phyloP scores from a whole-genome alignment of 2,888 invertebrate genomes.

The Scelioninae gen. 1 region DNA sequence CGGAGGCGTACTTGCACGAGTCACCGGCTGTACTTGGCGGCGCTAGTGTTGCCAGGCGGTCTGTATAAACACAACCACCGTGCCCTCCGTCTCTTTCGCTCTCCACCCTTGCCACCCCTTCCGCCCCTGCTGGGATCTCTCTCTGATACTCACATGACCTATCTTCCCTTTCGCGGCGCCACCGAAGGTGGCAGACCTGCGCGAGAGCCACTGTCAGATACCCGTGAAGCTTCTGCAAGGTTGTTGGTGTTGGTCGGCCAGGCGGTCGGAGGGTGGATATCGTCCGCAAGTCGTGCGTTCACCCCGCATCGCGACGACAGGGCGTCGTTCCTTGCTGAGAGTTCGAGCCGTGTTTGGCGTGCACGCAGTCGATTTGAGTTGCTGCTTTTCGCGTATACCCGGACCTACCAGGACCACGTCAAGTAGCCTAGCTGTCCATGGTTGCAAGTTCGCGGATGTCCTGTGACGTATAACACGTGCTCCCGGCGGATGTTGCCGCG shows the following conservation, averaged over 20 bases:
- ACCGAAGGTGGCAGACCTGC: constrained; percentile 69
- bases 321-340: constrained; percentile 79
- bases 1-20: constrained; percentile 61
- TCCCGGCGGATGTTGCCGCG: constrained; percentile 64
- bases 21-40: constrained; percentile 50
- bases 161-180: constrained; percentile 38
- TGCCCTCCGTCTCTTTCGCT: constrained; percentile 62
- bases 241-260: constrained; percentile 72
- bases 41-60: constrained; percentile 60
- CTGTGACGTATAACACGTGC: constrained; percentile 75
- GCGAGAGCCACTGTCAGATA: constrained; percentile 74
- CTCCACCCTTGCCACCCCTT: constrained; percentile 40
- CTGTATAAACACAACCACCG: constrained; percentile 69
- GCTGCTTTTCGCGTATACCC: constrained; percentile 10
- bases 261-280: constrained; percentile 73
- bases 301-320: constrained; percentile 83
- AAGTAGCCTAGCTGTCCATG: too few relatives aligned
- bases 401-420: constrained; percentile 10
- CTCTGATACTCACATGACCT: constrained; percentile 20
- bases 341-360: constrained; percentile 35
- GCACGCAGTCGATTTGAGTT: constrained; percentile 19
- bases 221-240: constrained; percentile 65
- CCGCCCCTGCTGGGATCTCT: constrained; percentile 12
- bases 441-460: constrained; percentile 49
- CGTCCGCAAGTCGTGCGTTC: constrained; percentile 83